Conservation (phyloP, 2,888 invertebrate genomes). For the Salticus scenicus region DNA sequence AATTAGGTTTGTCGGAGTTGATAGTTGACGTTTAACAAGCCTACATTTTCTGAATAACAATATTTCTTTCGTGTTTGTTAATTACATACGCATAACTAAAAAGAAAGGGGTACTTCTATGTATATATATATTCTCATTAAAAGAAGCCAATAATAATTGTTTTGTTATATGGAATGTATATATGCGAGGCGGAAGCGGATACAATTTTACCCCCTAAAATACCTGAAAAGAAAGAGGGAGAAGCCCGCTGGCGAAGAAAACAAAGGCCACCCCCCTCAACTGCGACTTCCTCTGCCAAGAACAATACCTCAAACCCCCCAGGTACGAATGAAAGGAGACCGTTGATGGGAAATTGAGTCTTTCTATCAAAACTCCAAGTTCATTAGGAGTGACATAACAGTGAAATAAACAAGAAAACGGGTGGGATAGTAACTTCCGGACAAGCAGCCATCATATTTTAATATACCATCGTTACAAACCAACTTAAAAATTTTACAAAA, state of each 20-base stretch:
- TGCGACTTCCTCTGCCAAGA: neutral
- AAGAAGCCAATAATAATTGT: neutral
- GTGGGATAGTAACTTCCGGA: neutral
- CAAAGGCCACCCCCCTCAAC: neutral
- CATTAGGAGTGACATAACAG: neutral
- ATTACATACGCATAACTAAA: no score
- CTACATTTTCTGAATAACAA: no score
- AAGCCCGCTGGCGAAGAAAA: neutral
- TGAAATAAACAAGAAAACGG: neutral
- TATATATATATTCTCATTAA: neutral
- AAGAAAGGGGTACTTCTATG: neutral
- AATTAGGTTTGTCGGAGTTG: no score
- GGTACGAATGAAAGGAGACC: neutral
- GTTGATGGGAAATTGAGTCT: neutral
- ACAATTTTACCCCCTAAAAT: no score
- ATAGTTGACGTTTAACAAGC: no score
- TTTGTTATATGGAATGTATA: neutral
- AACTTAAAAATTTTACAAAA: no score
- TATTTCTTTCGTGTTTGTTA: no score
- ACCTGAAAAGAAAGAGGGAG: no score
- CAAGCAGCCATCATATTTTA: no score
- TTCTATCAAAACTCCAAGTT: neutral
- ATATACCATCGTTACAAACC: no score
- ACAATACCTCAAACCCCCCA: neutral
- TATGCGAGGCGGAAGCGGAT: neutral